Base-by-base conservation (phyloP, 2,888 invertebrate species). In the Drosophila ustulata region DNA sequence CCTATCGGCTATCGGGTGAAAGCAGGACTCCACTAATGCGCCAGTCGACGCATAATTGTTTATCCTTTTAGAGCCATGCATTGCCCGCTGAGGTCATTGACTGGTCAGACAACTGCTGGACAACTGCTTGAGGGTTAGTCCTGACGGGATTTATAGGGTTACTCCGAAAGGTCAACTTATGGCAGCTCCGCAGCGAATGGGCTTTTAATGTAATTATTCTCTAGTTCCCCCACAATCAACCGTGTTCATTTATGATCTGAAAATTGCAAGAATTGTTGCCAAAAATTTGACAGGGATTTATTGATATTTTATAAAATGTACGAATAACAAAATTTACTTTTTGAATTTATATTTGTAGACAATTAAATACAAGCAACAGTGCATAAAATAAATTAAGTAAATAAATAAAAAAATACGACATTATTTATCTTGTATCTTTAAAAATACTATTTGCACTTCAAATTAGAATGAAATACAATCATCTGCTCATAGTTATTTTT, bases 11-110 rank as follows among this genome's bases (percentile, higher is more conserved):
- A 32, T 13, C 18, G 41, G 47, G 28, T 43, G 28, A 50, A 30
- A 30, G 64, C 62, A 25, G 41, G 11, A 50, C 37, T 46, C 25
- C 26, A 39, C 41, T 66, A 78, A 81, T 75, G 71, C 59, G 68
- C 56, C 84, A 80, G 84, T 78, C 75, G 62, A 61, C 61, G 62
- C 81, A 83, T 87, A 80, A 87, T 75, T 82, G 76, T 69, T 87
- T 81, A 78, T 82, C 85, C 85, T 66, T 75, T 84, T 58, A 67
- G 71, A 66, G 50, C 61, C 81, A 66, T 61, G 64, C 62, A 59
- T 56, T 41, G 52, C 26, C 32, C 61, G 30, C 26, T 4, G 69
- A 66, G 82, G 70, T 82, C 82, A 64, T 81, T 81, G 85, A 81
- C 84, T 55, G 51, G 23, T 4, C 4, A 34, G 11, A 26, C 50